These are phyloP conservation scores for Dinomys branickii DNA, from an alignment of 2,113 vertebrate species.

Conservation along the genomic window DNA sequence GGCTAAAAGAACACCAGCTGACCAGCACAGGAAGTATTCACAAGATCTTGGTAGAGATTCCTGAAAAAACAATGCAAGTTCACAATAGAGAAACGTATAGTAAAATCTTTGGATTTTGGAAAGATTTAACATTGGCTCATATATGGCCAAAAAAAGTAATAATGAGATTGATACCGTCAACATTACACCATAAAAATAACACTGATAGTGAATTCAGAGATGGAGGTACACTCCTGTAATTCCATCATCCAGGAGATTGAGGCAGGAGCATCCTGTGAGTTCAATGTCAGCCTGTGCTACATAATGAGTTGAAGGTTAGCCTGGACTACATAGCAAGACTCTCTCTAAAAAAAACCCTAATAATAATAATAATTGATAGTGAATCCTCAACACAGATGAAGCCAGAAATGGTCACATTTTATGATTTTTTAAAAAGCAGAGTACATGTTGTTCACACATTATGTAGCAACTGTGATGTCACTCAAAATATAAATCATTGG, in stretches of 20 bases:
- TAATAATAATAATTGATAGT: not conserved
- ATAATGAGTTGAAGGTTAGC: not conserved
- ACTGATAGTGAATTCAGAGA: not conserved
- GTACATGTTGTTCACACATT: not conserved
- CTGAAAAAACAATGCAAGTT: not conserved
- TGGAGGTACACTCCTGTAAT: not conserved
- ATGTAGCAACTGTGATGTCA: not conserved
- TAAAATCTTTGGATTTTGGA: not conserved
- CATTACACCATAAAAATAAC: not conserved
- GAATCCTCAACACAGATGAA: not conserved
- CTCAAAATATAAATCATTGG: not conserved
- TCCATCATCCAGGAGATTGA: not conserved
- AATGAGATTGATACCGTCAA: not conserved
- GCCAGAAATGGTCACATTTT: not conserved
- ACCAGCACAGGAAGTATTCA: not conserved
- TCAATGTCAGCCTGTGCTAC: not conserved
- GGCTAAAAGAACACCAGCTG: not conserved
- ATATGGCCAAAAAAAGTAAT: not conserved
- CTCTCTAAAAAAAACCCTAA: not conserved
- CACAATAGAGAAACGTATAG: not conserved
- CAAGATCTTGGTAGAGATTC: not conserved
- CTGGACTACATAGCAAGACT: not conserved
- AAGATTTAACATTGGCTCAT: not conserved
- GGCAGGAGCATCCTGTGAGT: not conserved
- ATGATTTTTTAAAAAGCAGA: not conserved